These are phyloP conservation scores for rat (Rattus norvegicus) DNA, from an alignment of 2,113 vertebrate genomes.

Conservation along the genomic window DNA sequence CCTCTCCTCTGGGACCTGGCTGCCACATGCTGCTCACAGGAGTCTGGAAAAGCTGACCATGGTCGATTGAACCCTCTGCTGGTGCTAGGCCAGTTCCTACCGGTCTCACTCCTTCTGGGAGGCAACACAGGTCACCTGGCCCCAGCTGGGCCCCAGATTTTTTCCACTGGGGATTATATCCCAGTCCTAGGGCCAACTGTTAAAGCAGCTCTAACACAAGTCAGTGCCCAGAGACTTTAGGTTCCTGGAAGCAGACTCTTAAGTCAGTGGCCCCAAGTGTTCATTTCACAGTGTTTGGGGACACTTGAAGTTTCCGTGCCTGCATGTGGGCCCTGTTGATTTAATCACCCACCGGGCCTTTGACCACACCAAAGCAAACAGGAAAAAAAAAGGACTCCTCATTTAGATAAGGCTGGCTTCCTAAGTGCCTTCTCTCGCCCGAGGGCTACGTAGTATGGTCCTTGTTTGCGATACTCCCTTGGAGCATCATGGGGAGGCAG, in stretches of 20 bases:
- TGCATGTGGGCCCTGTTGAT: not conserved
- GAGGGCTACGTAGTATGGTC: rapidly evolving
- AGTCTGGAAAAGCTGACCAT: not conserved
- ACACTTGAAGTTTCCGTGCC: not conserved
- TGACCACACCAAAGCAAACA: no score
- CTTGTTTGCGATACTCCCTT: not conserved
- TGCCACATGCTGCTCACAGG: rapidly evolving
- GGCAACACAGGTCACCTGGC: not conserved
- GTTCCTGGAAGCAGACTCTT: not conserved
- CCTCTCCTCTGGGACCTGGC: not conserved
- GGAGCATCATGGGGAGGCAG: no score
- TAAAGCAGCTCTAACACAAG: not conserved
- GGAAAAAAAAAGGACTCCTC: no score
- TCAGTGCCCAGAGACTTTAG: not conserved
- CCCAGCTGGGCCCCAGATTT: not conserved
- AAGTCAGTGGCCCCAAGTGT: not conserved
- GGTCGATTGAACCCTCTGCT: not conserved
- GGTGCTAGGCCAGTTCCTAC: rapidly evolving
- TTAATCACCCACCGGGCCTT: no score
- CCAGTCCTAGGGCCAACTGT: not conserved
- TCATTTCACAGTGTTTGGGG: not conserved
- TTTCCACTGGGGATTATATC: not conserved
- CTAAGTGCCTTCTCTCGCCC: not conserved
- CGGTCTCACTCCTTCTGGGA: not conserved
- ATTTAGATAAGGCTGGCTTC: no score